phyloP scores from a whole-genome alignment of 2,888 invertebrate genomes.

The Tanypteryx hageni region DNA sequence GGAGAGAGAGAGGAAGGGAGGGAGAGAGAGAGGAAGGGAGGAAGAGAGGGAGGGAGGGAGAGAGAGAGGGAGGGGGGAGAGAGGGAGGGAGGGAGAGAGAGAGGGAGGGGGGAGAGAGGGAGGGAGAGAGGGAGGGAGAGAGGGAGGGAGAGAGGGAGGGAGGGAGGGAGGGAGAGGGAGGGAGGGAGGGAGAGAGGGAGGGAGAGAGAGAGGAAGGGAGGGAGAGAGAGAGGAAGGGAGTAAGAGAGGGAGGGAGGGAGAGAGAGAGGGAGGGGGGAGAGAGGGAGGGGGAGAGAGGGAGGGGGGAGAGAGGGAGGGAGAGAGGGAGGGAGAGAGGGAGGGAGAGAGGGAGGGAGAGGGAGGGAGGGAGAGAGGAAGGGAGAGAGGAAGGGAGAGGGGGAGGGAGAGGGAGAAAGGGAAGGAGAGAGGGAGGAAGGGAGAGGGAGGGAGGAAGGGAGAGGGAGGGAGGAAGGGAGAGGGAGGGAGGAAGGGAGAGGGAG shows the following conservation, averaged over 20 bases:
- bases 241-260: neutral
- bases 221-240: neutral
- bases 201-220: neutral
- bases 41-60: too few relatives aligned
- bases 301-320: neutral
- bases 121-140: constrained; percentile 8
- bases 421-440: neutral
- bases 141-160: neutral
- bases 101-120: neutral
- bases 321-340: constrained; percentile 30
- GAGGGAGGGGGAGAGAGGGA: neutral
- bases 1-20: too few relatives aligned
- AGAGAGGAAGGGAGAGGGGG: too few relatives aligned
- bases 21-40: too few relatives aligned
- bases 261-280: neutral
- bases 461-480: neutral
- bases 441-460: constrained; percentile 4
- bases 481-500: constrained; percentile 12
- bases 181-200: neutral
- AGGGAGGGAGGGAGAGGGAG: neutral
- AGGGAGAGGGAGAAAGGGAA: neutral
- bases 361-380: too few relatives aligned
- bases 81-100: neutral
- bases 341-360: too few relatives aligned
- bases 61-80: neutral